Conservation (phyloP, 2,113 vertebrate genomes). For the Rhombomys opimus region DNA sequence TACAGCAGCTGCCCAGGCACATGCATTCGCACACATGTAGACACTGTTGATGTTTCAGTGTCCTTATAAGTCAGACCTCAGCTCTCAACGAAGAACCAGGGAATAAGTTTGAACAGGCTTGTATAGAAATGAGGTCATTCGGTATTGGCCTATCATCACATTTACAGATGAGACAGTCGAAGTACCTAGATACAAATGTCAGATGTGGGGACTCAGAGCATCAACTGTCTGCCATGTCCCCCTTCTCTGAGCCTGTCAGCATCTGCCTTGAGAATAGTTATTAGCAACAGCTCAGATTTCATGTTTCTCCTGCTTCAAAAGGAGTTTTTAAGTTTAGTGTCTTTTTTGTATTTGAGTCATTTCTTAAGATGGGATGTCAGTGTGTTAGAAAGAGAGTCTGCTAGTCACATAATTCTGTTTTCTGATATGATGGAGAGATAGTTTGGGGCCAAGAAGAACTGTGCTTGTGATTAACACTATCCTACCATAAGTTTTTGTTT, state of each 20-base stretch:
- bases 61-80: not conserved
- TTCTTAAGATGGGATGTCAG: not conserved
- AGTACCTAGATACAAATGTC: not conserved
- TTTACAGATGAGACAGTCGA: not conserved
- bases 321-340: not conserved
- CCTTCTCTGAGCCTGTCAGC: not conserved
- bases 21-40: rapidly evolving
- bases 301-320: not conserved
- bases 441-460: not conserved
- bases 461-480: rapidly evolving
- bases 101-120: not conserved
- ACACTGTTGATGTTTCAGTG: not conserved
- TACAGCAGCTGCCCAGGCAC: not conserved
- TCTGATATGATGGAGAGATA: not conserved
- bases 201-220: not conserved
- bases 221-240: not conserved
- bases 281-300: not conserved
- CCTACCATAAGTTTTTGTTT: not conserved
- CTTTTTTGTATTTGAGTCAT: not conserved
- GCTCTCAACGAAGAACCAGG: too few species aligned
- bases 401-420: not conserved
- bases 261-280: not conserved
- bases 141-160: not conserved
- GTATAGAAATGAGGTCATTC: not conserved
- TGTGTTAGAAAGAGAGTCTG: not conserved